Evolutionary conservation across 2,797 vertebrate genomes (phyloP).

Genomic region (Anguilla pacifica): DNA sequence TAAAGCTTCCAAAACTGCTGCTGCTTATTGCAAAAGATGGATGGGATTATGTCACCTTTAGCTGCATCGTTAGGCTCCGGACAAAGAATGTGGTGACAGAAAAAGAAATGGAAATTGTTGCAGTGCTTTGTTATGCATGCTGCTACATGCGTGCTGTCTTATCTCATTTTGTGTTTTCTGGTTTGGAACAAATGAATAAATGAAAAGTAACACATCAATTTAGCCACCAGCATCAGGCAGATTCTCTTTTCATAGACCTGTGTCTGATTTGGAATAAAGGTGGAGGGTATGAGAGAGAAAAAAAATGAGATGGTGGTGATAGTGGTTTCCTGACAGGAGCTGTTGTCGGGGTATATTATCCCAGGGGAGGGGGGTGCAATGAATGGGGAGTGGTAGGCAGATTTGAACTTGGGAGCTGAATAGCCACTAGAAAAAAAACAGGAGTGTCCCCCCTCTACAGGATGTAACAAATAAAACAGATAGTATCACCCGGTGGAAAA

Average conservation of each 20-base stretch:
- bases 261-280: slow-evolving; percentile 19
- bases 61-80: not conserved
- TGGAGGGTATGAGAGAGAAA: not conserved
- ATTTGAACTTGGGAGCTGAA: slow-evolving; percentile 24
- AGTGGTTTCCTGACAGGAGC: slow-evolving; percentile 26
- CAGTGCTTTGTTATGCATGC: not conserved
- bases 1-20: not conserved
- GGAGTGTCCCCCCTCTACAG: slow-evolving; percentile 11
- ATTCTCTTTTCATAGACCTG: slow-evolving; percentile 9
- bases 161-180: not conserved
- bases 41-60: not conserved
- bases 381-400: slow-evolving; percentile 23
- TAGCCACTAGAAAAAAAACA: slow-evolving; percentile 8
- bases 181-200: not conserved
- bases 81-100: not conserved
- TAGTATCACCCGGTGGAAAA: not conserved
- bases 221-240: not conserved
- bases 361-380: not conserved
- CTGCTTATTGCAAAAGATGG: not conserved
- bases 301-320: slow-evolving; percentile 9
- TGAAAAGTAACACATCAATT: not conserved
- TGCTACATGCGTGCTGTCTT: not conserved
- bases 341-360: slow-evolving; percentile 27
- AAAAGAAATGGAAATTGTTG: not conserved
- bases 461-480: slow-evolving; percentile 28